Conservation (phyloP, 2,113 vertebrate species). For the Cavia aperea region DNA sequence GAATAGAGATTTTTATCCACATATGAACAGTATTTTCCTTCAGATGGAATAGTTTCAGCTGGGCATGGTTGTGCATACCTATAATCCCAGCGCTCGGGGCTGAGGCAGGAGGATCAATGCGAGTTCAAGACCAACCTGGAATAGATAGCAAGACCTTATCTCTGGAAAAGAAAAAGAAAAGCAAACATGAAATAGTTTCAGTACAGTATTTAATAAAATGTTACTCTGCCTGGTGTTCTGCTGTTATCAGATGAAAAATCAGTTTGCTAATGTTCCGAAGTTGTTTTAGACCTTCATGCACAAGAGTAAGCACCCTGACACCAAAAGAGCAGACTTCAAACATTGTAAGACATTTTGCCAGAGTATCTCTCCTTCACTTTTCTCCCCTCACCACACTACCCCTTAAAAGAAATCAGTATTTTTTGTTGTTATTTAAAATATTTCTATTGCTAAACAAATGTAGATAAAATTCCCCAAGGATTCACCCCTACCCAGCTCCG, state of each 20-base stretch:
- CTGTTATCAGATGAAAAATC: not conserved
- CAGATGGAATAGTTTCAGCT: not conserved
- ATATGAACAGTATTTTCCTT: not conserved
- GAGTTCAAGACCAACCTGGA: not conserved
- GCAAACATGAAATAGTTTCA: not conserved
- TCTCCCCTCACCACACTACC: not conserved
- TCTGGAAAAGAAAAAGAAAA: not conserved
- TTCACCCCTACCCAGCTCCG: not conserved
- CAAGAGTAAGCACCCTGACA: not conserved
- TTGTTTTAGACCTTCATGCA: not conserved
- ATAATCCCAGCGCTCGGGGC: not conserved
- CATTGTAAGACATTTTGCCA: not conserved
- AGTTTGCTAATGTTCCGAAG: not conserved
- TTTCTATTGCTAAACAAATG: conserved; percentile 16
- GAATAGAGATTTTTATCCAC: not conserved
- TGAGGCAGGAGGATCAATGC: not conserved
- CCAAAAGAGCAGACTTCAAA: not conserved
- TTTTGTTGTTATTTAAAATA: not conserved
- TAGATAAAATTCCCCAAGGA: not conserved
- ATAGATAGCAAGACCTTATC: not conserved
- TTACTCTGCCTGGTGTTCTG: not conserved
- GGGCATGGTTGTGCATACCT: not conserved
- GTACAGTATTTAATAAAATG: not conserved
- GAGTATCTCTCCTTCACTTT: not conserved
- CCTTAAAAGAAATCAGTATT: not conserved